Base-by-base conservation (phyloP, 2,888 invertebrate genomes). In the Pristionchus arcanus region DNA sequence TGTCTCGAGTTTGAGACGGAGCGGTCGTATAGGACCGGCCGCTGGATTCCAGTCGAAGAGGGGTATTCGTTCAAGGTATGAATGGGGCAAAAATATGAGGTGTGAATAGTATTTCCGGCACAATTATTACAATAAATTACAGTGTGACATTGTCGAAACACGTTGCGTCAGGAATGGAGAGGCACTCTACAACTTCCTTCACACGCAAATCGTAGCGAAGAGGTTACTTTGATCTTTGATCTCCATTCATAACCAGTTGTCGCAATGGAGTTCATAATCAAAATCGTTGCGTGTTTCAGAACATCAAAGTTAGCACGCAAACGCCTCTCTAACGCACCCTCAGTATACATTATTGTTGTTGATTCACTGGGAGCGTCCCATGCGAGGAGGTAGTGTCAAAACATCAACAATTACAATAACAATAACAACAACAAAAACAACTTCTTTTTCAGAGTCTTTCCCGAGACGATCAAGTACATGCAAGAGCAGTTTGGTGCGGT, bases 351-450 rank as follows among this genome's bases (percentile, higher is more conserved):
- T 19, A 11, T 87, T 15, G 87, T 87, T 0, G 31, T 87, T 11
- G 87, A 87, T 49, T 87, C 87, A 42, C 28, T 87, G 13, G 87
- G 87, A 87, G 66, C 87, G 16, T 87, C 87, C 2, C 87, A 87
- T 31, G 87, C 59, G n/a, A 25, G 87, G 49, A 87, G 87, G 87
- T 85, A 55, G 55, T 68, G n/a, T 68, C 13, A 37, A 16, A 31
- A 53, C 83, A 53, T 53, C 74, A 74, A 74, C 19, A n/a, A n/a
- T n/a, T n/a, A n/a, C n/a, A n/a, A n/a, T n/a, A n/a, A n/a, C n/a
- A 42, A 42, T 21, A 77, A 77, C 42, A 42, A 42, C 25, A 42
- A 71, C 21, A 42, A 42, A 3, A 77, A 77, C 21, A 42, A 19
- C 25, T 5, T 5, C 34, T 34, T n/a, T 68, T 71, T 42, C 59